Evolutionary conservation across 2,888 invertebrate genomes (phyloP).

Genomic region (Nematopogon swammerdamellus): DNA sequence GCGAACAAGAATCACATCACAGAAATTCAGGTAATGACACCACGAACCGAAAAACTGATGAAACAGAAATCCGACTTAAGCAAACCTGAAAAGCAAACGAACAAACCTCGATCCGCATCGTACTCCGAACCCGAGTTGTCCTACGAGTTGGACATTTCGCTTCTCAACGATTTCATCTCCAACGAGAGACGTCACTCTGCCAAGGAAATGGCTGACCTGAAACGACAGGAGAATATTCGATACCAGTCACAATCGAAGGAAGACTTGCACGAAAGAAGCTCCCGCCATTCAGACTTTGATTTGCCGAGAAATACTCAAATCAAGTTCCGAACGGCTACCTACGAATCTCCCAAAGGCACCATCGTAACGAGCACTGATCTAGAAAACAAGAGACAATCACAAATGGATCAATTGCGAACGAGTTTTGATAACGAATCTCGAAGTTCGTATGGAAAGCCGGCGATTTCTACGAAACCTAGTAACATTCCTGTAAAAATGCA

Average conservation of each 20-base stretch:
- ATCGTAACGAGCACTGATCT: conserved; percentile 52
- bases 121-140: conserved; percentile 33
- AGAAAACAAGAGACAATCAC: conserved; percentile 56
- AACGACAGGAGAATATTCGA: conserved; percentile 20
- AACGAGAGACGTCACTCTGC: conserved; percentile 45
- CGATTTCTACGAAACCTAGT: conserved; percentile 41
- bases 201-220: conserved; percentile 34
- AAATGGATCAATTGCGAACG: conserved; percentile 40
- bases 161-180: conserved; percentile 45
- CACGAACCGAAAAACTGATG: conserved; percentile 33
- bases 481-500: conserved; percentile 42
- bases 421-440: conserved; percentile 1
- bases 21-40: conserved; percentile 68
- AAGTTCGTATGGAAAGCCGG: conserved; percentile 25
- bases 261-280: conserved; percentile 23
- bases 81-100: conserved; percentile 32
- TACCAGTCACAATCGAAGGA: conserved; percentile 30
- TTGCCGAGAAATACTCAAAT: conserved; percentile 56
- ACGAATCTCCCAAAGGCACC: conserved; percentile 55
- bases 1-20: conserved; percentile 60
- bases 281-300: conserved; percentile 50
- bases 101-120: conserved; percentile 36
- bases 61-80: conserved; percentile 23
- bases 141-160: conserved; percentile 41
- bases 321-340: conserved; percentile 61